These are phyloP conservation scores for Spizella passerina DNA, from an alignment of 2,797 vertebrate species.

Conservation along the genomic window DNA sequence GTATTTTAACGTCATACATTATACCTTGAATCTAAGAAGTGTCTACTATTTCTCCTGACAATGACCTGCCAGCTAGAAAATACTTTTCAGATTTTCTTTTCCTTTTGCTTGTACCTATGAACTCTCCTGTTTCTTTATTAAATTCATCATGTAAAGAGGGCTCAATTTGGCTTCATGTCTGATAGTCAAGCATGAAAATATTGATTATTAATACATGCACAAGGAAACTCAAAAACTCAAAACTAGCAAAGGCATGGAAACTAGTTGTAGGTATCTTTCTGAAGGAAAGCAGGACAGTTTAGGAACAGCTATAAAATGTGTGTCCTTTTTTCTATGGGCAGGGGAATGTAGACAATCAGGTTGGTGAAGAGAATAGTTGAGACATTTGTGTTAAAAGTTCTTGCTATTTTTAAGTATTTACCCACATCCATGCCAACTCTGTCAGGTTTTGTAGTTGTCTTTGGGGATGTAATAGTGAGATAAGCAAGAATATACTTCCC, in stretches of 20 bases:
- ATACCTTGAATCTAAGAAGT: not conserved
- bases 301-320: not conserved
- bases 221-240: not conserved
- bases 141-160: not conserved
- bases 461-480: not conserved
- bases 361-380: not conserved
- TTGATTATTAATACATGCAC: fast-evolving
- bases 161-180: not conserved
- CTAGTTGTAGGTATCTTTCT: not conserved
- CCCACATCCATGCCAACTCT: not conserved
- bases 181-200: not conserved
- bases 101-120: not conserved
- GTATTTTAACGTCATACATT: not conserved
- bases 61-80: not conserved
- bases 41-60: not conserved
- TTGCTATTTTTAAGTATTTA: fast-evolving
- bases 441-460: not conserved
- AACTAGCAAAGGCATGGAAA: not conserved
- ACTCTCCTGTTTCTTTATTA: not conserved
- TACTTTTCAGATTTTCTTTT: not conserved
- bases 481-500: not conserved
- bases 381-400: not conserved
- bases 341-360: not conserved
- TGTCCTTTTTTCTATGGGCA: not conserved
- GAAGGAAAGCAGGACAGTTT: not conserved